Evolutionary conservation across 1,140 invertebrate species (phyloP), one percentile per base, ranked within the genome.

Genomic region (Caenorhabditis brenneri): DNA sequence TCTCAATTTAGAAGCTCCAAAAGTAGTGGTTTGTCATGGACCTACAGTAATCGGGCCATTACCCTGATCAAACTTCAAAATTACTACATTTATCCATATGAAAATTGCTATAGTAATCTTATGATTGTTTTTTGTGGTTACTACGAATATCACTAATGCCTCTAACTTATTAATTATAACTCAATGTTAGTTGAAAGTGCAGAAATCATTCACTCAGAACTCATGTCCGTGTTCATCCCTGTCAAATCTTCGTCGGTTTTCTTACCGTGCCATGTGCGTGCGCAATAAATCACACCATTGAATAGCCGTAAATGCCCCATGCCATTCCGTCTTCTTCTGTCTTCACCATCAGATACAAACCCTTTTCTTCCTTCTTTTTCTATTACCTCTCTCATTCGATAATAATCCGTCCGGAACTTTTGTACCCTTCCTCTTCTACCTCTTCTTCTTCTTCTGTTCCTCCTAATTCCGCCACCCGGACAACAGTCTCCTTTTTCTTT

Each of bases 231-330:
- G n/a, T n/a, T n/a, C 7, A 51, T 51, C 19, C 48, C 48, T 5
- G 48, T 51, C 5, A 6, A 6, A 5, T 5, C 12, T 42, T 42
- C 48, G 22, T 29, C 53, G 24, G 58, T 33, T 60, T 36, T 36
- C 58, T 33, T 65, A 16, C 53, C 22, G 5, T 65, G 48, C 58
- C 16, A 36, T 55, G 53, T 55, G 53, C 29, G 53, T 55, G 53
- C 29, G 9, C 12, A 65, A 65, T 65, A 65, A 65, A 65, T 65
- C 31, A 65, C 58, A 65, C 31, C 58, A n/a, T 65, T n/a, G 22
- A 65, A 65, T 65, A 36, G 58, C 58, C 58, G 58, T 65, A 65
- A 65, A 65, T 65, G 58, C 58, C n/a, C n/a, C 58, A 31, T 65
- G 58, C 58, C 58, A 24, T 65, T 42, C 39, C 39, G 39, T 42